Base-by-base conservation (phyloP, 2,113 vertebrate genomes). In the human region DNA sequence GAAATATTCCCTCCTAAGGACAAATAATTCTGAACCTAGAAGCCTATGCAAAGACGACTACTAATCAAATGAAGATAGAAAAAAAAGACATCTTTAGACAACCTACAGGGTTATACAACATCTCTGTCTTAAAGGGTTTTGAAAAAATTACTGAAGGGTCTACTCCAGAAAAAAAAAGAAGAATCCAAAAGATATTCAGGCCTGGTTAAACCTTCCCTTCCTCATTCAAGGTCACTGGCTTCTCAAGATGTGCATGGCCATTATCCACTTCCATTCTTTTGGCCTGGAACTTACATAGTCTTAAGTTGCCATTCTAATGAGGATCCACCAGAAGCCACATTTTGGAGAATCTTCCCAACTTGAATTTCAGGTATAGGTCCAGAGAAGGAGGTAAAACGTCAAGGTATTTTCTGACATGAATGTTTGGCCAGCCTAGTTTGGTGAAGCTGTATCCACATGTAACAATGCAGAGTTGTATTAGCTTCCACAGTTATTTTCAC, bases 261-360 rank as follows among this genome's bases (percentile, higher is more conserved):
- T 43, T 6, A 1, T 27, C 45, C 6, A 0, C 11, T 40, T 43
- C 48, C 35, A 0, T 17, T n/a, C 30, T 48, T 48, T 27, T 1
- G 7, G 23, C 35, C 1, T 1, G 2, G 64, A 80, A 2, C 80
- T 48, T 11, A 0, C 10, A 0, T 25, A 14, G 55, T 30, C 48
- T 6, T 30, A 0, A 43, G 13, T 59, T 22, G 35, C 50, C 23
- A 0, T 55, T 17, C 48, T 38, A 14, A 3, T 2, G 14, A 25
- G 27, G 50, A 8, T n/a, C 48, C 27, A 8, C 57, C 16, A 6
- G 40, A 50, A 79, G 75, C 48, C 55, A 14, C 16, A 1, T 35
- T 73, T 79, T 13, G 23, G 75, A 68, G 35, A 27, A 20, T 20
- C 73, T 66, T 1, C 14, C 57, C 30, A 1, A 20, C 40, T 52